phyloP scores from a whole-genome alignment of 2,797 vertebrate genomes.

The Pseudochirops corinnae region DNA sequence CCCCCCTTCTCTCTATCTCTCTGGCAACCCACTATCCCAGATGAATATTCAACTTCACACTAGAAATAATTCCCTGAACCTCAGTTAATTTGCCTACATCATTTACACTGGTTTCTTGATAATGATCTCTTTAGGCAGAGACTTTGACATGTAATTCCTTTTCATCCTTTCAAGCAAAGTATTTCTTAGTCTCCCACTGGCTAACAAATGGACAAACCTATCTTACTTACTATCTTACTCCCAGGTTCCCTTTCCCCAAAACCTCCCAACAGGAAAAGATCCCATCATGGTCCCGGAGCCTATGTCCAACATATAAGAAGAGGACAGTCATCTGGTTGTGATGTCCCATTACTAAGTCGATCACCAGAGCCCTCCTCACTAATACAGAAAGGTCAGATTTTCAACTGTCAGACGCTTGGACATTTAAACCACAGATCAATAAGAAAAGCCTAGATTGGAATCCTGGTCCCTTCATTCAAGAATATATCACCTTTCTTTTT shows the following conservation, averaged over 20 bases:
- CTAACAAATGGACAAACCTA: constrained; percentile 55
- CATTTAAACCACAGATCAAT: constrained; percentile 81
- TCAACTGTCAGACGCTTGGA: constrained; percentile 70
- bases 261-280: constrained; percentile 72
- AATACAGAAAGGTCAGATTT: constrained; percentile 82
- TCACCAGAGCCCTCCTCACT: constrained; percentile 82
- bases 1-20: not conserved
- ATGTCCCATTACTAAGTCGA: constrained; percentile 76
- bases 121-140: constrained; percentile 76
- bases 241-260: constrained; percentile 61
- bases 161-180: constrained; percentile 71
- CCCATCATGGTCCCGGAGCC: constrained; percentile 17
- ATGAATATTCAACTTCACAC: constrained; percentile 73
- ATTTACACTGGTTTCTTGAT: constrained; percentile 76
- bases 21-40: constrained; percentile 52
- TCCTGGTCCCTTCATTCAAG: constrained; percentile 53
- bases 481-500: constrained; percentile 40
- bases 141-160: constrained; percentile 66
- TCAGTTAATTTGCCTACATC: constrained; percentile 78
- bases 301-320: not conserved
- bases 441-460: constrained; percentile 65
- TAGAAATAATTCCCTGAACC: constrained; percentile 82
- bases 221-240: constrained; percentile 46
- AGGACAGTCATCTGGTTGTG: constrained; percentile 35
- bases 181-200: constrained; percentile 66